Percentiles rank a stretch among this genome's conserved stretches.
Evolutionary conservation across 1,140 invertebrate genomes (phyloP).

Genomic region (Caenorhabditis elegans): DNA sequence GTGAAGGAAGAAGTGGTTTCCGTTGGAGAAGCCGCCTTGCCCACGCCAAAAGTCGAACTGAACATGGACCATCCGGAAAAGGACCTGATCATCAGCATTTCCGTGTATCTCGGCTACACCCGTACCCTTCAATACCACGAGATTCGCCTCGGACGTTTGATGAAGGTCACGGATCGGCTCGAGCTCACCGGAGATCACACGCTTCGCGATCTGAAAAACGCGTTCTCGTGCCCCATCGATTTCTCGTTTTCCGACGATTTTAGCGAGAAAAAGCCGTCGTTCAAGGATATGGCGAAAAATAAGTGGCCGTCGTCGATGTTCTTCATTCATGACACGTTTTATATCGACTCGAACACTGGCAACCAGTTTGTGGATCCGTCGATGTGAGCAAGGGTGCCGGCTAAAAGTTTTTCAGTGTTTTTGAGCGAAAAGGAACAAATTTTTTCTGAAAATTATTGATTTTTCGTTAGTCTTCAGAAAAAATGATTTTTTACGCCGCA

Average conservation of each 20-base stretch:
- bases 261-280: background rate
- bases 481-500: no score
- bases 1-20: background rate
- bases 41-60: background rate
- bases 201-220: constrained; percentile 25
- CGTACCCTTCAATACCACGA: constrained; percentile 27
- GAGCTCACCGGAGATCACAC: constrained; percentile 9
- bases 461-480: no score
- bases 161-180: constrained; percentile 34
- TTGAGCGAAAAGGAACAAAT: no score
- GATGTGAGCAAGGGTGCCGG: no score
- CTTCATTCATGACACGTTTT: constrained; percentile 42
- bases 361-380: background rate
- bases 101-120: constrained; percentile 35
- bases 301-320: constrained; percentile 35
- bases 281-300: background rate
- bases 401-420: no score
- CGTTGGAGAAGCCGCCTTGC: background rate
- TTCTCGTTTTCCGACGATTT: constrained; percentile 1
- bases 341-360: background rate
- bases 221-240: constrained; percentile 16
- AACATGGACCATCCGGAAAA: background rate
- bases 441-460: background rate
- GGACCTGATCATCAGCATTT: background rate
- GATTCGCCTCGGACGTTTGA: constrained; percentile 27